Percentiles rank a stretch among this genome's conserved stretches.
Conservation (phyloP, 2,113 vertebrate genomes). For the Osmerus eperlanus region DNA sequence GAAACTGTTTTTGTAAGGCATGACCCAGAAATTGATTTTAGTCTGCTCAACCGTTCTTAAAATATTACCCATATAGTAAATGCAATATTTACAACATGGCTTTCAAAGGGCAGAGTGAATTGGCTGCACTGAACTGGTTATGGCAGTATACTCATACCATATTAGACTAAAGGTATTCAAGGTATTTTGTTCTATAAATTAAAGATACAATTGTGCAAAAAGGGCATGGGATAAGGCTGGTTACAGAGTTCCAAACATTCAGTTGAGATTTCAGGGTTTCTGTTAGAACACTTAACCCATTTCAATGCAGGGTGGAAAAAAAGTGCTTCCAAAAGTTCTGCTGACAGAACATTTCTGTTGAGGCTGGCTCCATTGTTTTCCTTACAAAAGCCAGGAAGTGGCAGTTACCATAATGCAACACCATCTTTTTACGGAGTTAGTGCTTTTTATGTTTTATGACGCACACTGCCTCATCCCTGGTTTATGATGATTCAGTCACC, state of each 20-base stretch:
- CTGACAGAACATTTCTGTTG: not conserved
- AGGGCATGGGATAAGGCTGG: too few species aligned
- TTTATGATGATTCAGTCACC: too few species aligned
- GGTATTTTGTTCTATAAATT: too few species aligned
- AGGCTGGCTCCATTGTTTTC: conserved; percentile 4
- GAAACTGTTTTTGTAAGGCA: conserved; percentile 11
- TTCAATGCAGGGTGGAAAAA: not conserved
- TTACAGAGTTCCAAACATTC: too few species aligned
- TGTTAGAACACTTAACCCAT: not conserved
- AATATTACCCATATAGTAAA: conserved; percentile 35
- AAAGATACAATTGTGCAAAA: too few species aligned
- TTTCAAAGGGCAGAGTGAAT: conserved; percentile 27
- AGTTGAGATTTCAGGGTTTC: too few species aligned
- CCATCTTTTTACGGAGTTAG: not conserved
- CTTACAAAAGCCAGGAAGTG: conserved; percentile 9
- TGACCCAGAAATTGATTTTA: conserved; percentile 26
- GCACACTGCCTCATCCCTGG: not conserved
- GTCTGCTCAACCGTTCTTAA: conserved; percentile 18
- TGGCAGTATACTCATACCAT: not conserved
- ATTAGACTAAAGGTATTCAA: not conserved
- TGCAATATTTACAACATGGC: conserved; percentile 27
- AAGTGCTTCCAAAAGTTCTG: not conserved
- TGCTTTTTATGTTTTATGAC: conserved; percentile 6
- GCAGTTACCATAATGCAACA: conserved; percentile 5
- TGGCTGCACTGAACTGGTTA: not conserved